Evolutionary conservation across 2,888 invertebrate genomes (phyloP).

Genomic region (Ectemnius cavifrons): DNA sequence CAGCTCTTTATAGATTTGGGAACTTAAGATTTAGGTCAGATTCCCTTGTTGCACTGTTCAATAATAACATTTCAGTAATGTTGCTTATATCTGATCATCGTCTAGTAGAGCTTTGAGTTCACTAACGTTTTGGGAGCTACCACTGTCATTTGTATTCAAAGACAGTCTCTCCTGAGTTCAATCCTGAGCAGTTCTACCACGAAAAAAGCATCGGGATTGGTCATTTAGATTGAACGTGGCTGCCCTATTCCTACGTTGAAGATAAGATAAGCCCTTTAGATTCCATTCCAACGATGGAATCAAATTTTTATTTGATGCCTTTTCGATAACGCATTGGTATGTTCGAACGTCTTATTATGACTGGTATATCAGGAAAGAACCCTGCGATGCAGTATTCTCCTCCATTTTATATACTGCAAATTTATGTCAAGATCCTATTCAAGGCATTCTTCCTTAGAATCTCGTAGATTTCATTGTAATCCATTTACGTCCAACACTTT

Average conservation of each 20-base stretch:
- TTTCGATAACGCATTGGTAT: too few species aligned
- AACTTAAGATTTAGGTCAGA: slow-evolving; percentile 29
- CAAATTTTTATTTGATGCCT: slow-evolving; percentile 11
- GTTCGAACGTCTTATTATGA: not conserved
- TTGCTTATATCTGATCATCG: slow-evolving; percentile 29
- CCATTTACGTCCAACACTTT: too few species aligned
- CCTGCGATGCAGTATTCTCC: not conserved
- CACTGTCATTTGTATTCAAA: slow-evolving; percentile 16
- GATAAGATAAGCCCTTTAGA: not conserved
- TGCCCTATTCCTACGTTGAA: not conserved
- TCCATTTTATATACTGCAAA: slow-evolving; percentile 6
- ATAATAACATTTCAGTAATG: slow-evolving; percentile 38
- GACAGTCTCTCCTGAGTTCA: too few species aligned
- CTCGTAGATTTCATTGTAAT: too few species aligned
- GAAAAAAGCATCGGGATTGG: not conserved
- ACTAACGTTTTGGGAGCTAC: not conserved
- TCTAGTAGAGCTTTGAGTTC: slow-evolving; percentile 17
- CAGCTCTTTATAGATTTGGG: too few species aligned
- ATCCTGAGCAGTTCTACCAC: slow-evolving; percentile 3
- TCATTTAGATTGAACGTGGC: slow-evolving; percentile 6
- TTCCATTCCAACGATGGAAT: not conserved
- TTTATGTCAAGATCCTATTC: not conserved
- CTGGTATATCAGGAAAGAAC: not conserved
- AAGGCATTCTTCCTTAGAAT: too few species aligned
- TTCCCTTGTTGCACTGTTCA: slow-evolving; percentile 22